phyloP scores from a whole-genome alignment of 2,797 vertebrate genomes.

The Myotis vivesi region DNA sequence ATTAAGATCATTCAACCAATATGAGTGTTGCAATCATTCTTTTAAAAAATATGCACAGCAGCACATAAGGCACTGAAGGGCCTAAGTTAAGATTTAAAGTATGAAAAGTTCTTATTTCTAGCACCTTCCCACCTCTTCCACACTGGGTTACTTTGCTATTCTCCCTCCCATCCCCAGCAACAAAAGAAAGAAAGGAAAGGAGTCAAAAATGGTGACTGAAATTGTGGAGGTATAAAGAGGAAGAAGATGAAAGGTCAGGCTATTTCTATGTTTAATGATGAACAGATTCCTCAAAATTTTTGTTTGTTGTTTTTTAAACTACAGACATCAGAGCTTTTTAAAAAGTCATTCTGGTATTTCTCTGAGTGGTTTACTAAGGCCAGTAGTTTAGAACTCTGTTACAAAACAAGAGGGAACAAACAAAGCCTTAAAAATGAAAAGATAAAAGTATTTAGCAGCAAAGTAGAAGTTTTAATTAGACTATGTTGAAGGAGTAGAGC shows the following conservation, averaged over 20 bases:
- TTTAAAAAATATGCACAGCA: not conserved
- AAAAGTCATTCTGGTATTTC: not conserved
- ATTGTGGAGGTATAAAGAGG: not conserved
- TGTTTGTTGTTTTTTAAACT: not conserved
- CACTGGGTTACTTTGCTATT: not conserved
- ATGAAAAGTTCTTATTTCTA: not conserved
- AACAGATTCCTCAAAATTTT: not conserved
- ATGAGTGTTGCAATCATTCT: not conserved
- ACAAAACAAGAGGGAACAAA: conserved; percentile 3
- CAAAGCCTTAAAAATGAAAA: not conserved
- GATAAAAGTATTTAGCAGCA: not conserved
- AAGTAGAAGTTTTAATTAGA: conserved; percentile 21
- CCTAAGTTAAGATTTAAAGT: not conserved
- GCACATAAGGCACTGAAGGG: not conserved
- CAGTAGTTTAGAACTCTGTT: not conserved
- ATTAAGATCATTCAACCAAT: conserved; percentile 27
- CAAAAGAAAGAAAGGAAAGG: not conserved
- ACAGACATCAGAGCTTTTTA: not conserved
- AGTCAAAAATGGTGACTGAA: not conserved
- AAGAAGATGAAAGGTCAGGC: not conserved
- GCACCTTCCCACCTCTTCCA: not conserved
- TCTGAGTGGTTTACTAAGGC: not conserved
- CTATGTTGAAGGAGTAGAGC: not conserved
- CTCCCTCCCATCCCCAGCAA: not conserved
- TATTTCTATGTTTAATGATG: not conserved